Conservation (phyloP, 2,888 invertebrate genomes). For the Caenorhabditis sp. region DNA sequence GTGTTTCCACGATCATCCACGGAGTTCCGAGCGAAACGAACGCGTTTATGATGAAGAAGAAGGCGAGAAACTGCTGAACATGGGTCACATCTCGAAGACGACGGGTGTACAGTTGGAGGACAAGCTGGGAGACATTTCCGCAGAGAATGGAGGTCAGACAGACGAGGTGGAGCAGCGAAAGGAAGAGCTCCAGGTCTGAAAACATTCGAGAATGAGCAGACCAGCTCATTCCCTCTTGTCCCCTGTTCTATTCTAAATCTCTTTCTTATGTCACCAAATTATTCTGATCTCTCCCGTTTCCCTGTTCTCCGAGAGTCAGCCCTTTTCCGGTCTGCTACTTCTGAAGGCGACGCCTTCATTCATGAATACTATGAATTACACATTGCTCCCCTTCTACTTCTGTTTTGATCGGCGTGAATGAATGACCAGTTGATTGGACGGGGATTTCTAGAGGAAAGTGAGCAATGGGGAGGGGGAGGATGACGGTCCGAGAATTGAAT, state of each 20-base stretch:
- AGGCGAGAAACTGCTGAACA: constrained; percentile 45
- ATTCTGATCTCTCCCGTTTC: no score
- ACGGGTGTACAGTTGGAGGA: constrained; percentile 41
- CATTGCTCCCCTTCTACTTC: no score
- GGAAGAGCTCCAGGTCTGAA: constrained; percentile 45
- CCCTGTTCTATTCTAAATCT: no score
- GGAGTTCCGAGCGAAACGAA: constrained; percentile 51
- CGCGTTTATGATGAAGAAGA: constrained; percentile 48
- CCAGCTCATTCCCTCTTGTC: no score
- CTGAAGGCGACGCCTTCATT: no score
- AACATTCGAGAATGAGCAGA: no score
- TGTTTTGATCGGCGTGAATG: no score
- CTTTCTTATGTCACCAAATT: no score
- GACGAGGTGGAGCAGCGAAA: constrained; percentile 40
- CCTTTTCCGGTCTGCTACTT: no score
- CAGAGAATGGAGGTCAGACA: constrained; percentile 46
- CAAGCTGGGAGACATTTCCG: constrained; percentile 50
- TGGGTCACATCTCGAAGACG: constrained; percentile 23
- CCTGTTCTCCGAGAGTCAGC: no score
- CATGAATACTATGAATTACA: no score
- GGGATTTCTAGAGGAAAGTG: neutral
- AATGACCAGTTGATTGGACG: constrained; percentile 1
- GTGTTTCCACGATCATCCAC: constrained; percentile 60
- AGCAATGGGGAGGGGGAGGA: neutral
- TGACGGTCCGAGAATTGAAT: neutral